Evolutionary conservation across 2,797 vertebrate species (phyloP).

Genomic region (Scarus forsteni): DNA sequence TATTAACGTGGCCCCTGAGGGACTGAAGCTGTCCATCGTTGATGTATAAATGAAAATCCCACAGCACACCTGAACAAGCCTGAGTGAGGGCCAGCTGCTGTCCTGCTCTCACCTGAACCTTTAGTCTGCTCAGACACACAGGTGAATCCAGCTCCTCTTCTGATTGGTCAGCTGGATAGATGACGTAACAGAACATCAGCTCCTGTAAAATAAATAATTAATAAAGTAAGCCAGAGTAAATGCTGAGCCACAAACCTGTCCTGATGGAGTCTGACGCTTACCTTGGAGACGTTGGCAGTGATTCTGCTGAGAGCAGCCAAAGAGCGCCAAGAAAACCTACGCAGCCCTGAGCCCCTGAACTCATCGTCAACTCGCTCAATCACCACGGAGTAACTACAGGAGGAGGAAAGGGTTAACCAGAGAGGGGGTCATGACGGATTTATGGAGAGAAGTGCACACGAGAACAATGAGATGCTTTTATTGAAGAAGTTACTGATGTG

Average conservation of each 20-base stretch:
- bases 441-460: not conserved
- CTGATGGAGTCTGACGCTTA: slow-evolving; percentile 25
- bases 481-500: too few relatives aligned
- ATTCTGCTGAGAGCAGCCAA: slow-evolving; percentile 92
- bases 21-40: too few relatives aligned
- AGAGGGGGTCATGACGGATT: not conserved
- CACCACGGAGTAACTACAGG: slow-evolving; percentile 91
- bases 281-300: slow-evolving; percentile 94
- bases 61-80: too few relatives aligned
- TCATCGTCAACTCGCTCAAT: slow-evolving; percentile 84
- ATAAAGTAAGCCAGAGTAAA: not conserved
- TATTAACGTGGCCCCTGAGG: too few relatives aligned
- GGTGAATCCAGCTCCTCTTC: slow-evolving; percentile 86
- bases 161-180: slow-evolving; percentile 84
- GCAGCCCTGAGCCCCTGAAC: slow-evolving; percentile 61
- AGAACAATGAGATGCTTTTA: too few relatives aligned
- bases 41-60: too few relatives aligned
- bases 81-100: too few relatives aligned
- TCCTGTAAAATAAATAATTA: slow-evolving; percentile 77
- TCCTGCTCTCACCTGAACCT: slow-evolving; percentile 82
- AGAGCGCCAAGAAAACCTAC: slow-evolving; percentile 91
- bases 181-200: slow-evolving; percentile 90
- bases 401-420: slow-evolving; percentile 4
- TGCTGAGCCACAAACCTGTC: too few relatives aligned
- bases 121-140: slow-evolving; percentile 87